A percentile compares a stretch with the other conserved stretches of the same genome.
These are phyloP conservation scores for Pelagia noctiluca DNA, from an alignment of 30 jellyfish, hydroid and myxozoan genomes.

Conservation along the genomic window DNA sequence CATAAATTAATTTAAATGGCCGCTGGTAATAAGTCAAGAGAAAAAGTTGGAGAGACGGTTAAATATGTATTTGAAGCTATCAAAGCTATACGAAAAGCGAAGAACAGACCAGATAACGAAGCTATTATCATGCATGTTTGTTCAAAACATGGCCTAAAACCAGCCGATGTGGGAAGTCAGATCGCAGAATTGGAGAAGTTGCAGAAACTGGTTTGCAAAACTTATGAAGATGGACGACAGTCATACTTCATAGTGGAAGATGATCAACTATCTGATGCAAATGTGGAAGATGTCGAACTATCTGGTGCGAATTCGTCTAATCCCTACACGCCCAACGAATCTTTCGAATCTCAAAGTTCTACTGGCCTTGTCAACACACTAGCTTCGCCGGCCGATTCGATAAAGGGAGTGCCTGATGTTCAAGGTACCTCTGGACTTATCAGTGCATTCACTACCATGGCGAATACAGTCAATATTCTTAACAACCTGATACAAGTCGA, in stretches of 20 bases:
- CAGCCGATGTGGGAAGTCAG: constrained; percentile 4
- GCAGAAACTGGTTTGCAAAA: constrained; percentile 3
- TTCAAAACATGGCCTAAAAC: neutral
- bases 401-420: constrained; percentile 6
- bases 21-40: neutral
- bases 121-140: neutral
- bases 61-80: neutral
- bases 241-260: neutral
- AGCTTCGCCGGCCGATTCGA: constrained; percentile 1
- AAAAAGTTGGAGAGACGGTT: neutral
- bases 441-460: constrained; percentile 8
- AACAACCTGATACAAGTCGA: neutral
- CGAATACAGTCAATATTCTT: neutral
- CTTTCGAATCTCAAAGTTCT: neutral
- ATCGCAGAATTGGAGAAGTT: neutral
- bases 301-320: neutral
- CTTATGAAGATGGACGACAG: too few species aligned
- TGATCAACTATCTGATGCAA: too few species aligned
- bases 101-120: neutral
- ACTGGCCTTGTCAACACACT: neutral
- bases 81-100: constrained; percentile 1
- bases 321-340: neutral
- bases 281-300: neutral
- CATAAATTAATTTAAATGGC: neutral
- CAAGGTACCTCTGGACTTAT: neutral